Base-by-base conservation (phyloP, 92 coral and sea anemone species). In the Muricea muricata region DNA sequence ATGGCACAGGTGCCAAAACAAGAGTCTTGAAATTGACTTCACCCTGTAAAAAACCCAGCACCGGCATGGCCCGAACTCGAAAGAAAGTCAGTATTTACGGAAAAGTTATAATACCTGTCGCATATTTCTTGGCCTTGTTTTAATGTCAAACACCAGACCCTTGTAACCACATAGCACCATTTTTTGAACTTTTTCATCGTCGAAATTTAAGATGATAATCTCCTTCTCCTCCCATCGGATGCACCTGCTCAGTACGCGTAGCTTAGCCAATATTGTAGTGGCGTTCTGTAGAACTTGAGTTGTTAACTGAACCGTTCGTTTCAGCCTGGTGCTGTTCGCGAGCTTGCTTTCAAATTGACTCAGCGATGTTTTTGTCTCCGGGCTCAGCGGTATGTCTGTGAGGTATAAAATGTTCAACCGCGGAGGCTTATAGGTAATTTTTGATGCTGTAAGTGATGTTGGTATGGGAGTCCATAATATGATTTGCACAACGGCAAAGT, bases 71-170 rank as follows among this genome's bases (percentile, higher is more conserved):
- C n/a, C n/a, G n/a, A n/a, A n/a, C n/a, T n/a, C n/a, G n/a, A 37
- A 9, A 4, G 42, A 37, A 9, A 37, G 9, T 37, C 42, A 37
- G 9, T 9, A 37, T 37, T 9, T 37, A 37, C 42, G 9, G 42
- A 4, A 37, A 4, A 4, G 42, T 37, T 37, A 4, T 37, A 37
- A 25, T 75, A 50, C 80, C 65, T 48, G 30, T 6, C 31, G 26
- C 56, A 46, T n/a, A 35, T 47, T 28, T 21, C 21, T 31, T 52
- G 80, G 80, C 24, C 80, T 46, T 10, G 80, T 47, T 52, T 56
- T 48, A 25, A 75, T 75, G 23, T 75, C 80, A 75, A 75, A 75
- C 42, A 75, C 39, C 54, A 75, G 39, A 10, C 65, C 80, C 0
- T 1, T 21, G 32, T 58, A 24, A 48, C 80, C 25, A 75, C 31